Evolutionary conservation across 2,797 vertebrate species (phyloP).

Genomic region (Sebastiscus tertius): DNA sequence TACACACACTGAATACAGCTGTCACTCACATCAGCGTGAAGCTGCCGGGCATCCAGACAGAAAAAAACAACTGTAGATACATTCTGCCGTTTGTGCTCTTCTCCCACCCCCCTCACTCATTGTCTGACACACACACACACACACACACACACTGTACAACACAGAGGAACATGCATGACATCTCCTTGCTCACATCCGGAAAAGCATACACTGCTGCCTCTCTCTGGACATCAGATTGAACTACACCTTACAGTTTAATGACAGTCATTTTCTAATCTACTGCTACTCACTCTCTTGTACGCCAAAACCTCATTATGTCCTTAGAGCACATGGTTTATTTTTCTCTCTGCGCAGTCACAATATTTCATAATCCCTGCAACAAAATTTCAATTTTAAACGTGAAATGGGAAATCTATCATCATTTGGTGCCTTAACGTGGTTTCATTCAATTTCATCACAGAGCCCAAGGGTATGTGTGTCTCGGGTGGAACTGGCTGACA

Average conservation of each 20-base stretch:
- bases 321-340: background rate
- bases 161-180: background rate
- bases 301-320: background rate
- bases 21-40: constrained; percentile 36
- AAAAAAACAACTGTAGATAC: background rate
- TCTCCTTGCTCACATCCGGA: background rate
- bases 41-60: constrained; percentile 12
- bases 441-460: constrained; percentile 62
- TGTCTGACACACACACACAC: background rate
- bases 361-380: constrained; percentile 21
- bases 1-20: constrained; percentile 32
- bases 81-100: constrained; percentile 38
- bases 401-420: constrained; percentile 36
- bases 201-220: constrained; percentile 54
- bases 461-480: constrained; percentile 5
- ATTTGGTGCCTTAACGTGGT: constrained; percentile 39
- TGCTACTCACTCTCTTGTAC: background rate
- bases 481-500: constrained; percentile 10
- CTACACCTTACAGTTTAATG: constrained; percentile 13
- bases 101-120: background rate
- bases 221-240: constrained; percentile 39
- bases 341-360: background rate
- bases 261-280: constrained; percentile 10
- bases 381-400: constrained; percentile 25
- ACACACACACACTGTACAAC: background rate